These are phyloP conservation scores for Tenodera sinensis DNA, from an alignment of 2,888 invertebrate genomes.

Conservation along the genomic window DNA sequence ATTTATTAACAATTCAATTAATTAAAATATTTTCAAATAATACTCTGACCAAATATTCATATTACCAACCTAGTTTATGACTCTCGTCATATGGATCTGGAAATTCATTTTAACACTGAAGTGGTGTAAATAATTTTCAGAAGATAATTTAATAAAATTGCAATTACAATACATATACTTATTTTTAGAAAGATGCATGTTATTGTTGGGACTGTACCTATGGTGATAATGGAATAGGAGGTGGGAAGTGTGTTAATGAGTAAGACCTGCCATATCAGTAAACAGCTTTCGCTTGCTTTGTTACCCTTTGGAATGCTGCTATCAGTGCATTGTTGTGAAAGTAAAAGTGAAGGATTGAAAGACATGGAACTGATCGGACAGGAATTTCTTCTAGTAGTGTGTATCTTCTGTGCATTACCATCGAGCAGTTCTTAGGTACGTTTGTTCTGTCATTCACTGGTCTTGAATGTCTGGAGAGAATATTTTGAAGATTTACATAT, in stretches of 20 bases:
- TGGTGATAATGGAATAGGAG: background rate
- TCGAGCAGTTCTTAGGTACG: background rate
- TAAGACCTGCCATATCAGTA: constrained; percentile 9
- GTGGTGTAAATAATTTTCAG: too few relatives aligned
- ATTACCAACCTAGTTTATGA: too few relatives aligned
- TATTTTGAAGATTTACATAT: too few relatives aligned
- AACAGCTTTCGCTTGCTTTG: constrained; percentile 9
- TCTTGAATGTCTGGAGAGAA: background rate
- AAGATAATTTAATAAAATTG: too few relatives aligned
- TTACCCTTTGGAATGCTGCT: background rate
- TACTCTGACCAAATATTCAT: too few relatives aligned
- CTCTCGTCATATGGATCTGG: too few relatives aligned
- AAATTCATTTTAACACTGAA: too few relatives aligned
- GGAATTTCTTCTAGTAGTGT: background rate
- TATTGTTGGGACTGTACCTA: background rate
- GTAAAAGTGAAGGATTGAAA: background rate
- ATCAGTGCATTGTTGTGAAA: background rate
- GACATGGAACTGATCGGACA: background rate
- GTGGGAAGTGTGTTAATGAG: constrained; percentile 5
- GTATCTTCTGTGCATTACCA: background rate
- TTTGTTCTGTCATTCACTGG: background rate
- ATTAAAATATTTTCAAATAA: too few relatives aligned
- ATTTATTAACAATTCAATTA: too few relatives aligned
- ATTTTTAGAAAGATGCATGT: background rate
- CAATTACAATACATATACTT: too few relatives aligned